A percentile compares a stretch with the other conserved stretches of the same genome.
Conservation (phyloP, 2,113 vertebrate species). For the Etia nguti region DNA sequence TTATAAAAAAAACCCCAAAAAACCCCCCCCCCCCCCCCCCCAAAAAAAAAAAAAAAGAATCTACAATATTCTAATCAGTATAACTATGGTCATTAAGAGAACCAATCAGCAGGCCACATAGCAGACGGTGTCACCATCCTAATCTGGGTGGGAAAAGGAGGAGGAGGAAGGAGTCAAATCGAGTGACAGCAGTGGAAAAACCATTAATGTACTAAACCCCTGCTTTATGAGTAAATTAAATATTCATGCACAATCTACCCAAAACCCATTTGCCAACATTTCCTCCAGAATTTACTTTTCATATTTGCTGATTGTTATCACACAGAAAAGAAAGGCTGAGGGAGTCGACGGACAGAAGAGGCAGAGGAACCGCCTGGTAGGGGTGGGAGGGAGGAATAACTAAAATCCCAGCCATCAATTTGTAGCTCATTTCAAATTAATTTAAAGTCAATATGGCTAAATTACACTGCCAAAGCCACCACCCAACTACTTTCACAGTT, state of each 20-base stretch:
- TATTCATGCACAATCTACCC: constrained; percentile 73
- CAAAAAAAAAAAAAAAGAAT: background rate
- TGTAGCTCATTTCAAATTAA: constrained; percentile 69
- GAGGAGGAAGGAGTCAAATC: constrained; percentile 4
- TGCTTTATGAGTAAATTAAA: constrained; percentile 72
- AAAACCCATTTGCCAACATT: constrained; percentile 73
- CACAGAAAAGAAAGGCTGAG: constrained; percentile 15
- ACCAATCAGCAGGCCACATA: constrained; percentile 46
- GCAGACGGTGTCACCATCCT: constrained; percentile 4
- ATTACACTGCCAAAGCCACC: constrained; percentile 47
- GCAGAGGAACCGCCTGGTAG: background rate
- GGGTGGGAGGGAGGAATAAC: background rate
- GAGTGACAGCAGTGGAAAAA: constrained; percentile 49
- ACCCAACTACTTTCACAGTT: background rate
- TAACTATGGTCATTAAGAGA: constrained; percentile 64
- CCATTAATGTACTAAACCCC: constrained; percentile 66
- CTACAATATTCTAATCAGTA: constrained; percentile 57
- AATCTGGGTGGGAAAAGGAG: constrained; percentile 7
- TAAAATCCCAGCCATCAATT: constrained; percentile 59
- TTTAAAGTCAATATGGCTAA: constrained; percentile 68
- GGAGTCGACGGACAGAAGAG: background rate
- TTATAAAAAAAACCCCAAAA: too few relatives aligned
- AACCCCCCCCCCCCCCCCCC: background rate
- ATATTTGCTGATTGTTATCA: constrained; percentile 74
- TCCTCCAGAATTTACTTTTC: constrained; percentile 73